These are phyloP conservation scores for Onychorhynchus coronatus DNA, from an alignment of 2,113 vertebrate genomes.

Conservation along the genomic window DNA sequence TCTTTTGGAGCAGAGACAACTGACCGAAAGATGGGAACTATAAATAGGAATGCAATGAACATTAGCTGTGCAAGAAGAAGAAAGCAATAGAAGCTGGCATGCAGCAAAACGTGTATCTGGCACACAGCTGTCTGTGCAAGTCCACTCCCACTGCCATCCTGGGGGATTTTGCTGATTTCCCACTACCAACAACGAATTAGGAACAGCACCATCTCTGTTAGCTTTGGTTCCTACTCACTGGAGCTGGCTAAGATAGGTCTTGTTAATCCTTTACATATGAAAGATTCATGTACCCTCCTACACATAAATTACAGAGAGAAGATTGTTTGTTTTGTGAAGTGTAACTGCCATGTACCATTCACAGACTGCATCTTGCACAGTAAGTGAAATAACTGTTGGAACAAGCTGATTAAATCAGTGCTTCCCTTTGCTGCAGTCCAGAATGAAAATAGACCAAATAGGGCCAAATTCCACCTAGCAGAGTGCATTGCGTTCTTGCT, in stretches of 20 bases:
- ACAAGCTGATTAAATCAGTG: neutral
- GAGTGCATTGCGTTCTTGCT: accelerated
- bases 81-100: neutral
- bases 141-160: neutral
- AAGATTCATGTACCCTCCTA: constrained; percentile 7
- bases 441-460: neutral
- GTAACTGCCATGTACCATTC: neutral
- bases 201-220: neutral
- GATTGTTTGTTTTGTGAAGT: constrained; percentile 30
- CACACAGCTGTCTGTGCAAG: neutral
- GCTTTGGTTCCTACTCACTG: neutral
- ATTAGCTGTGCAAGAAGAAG: neutral
- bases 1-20: constrained; percentile 53
- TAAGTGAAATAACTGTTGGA: neutral
- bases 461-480: neutral
- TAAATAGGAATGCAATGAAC: constrained; percentile 38
- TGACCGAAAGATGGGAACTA: neutral
- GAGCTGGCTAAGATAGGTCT: neutral
- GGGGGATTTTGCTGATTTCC: constrained; percentile 37
- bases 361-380: neutral
- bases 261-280: neutral
- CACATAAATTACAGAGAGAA: neutral
- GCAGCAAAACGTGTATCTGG: neutral
- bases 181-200: neutral
- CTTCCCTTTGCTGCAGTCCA: neutral